A percentile compares a stretch with the other conserved stretches of the same genome.
These are phyloP conservation scores for Macrosteles quadrilineatus DNA, from an alignment of 1,140 invertebrate genomes.

Conservation along the genomic window DNA sequence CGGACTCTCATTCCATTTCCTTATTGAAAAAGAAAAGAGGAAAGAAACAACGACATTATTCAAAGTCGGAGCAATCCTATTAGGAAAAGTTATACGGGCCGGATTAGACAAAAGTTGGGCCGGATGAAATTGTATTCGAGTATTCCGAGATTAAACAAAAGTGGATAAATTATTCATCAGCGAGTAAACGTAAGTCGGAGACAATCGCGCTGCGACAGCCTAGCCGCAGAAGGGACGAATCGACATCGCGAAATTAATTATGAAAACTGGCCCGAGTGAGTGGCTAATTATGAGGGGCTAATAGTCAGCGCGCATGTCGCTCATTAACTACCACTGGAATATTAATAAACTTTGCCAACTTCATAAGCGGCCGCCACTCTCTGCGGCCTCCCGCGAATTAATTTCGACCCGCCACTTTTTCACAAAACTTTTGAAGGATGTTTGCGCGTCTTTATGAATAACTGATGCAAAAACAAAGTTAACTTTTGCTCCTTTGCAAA, in stretches of 20 bases:
- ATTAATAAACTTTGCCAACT: slow-evolving; percentile 23
- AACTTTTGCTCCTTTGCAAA: slow-evolving; percentile 17
- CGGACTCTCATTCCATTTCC: too few species aligned
- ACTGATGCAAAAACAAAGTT: slow-evolving; percentile 23
- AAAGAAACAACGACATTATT: slow-evolving; percentile 1
- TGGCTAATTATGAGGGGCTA: slow-evolving; percentile 7
- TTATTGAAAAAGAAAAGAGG: background rate
- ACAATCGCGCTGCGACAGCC: slow-evolving; percentile 2
- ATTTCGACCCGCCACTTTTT: slow-evolving; percentile 16
- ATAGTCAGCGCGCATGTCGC: slow-evolving; percentile 4
- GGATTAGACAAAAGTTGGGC: slow-evolving; percentile 10
- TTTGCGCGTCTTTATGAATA: slow-evolving; percentile 19
- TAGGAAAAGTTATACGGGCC: background rate
- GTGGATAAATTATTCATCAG: slow-evolving; percentile 18
- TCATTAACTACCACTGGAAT: slow-evolving; percentile 18
- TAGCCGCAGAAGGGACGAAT: background rate
- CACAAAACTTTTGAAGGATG: slow-evolving; percentile 22
- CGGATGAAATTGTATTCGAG: slow-evolving; percentile 7
- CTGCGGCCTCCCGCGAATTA: slow-evolving; percentile 5
- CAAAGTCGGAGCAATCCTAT: slow-evolving; percentile 14
- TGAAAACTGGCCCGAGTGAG: slow-evolving; percentile 4
- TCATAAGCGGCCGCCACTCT: slow-evolving; percentile 9
- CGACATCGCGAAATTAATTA: slow-evolving; percentile 9
- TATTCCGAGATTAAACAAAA: slow-evolving; percentile 22
- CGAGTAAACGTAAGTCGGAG: background rate